phyloP scores from a whole-genome alignment of 2,113 vertebrate species.

The Corydoras maculifer region DNA sequence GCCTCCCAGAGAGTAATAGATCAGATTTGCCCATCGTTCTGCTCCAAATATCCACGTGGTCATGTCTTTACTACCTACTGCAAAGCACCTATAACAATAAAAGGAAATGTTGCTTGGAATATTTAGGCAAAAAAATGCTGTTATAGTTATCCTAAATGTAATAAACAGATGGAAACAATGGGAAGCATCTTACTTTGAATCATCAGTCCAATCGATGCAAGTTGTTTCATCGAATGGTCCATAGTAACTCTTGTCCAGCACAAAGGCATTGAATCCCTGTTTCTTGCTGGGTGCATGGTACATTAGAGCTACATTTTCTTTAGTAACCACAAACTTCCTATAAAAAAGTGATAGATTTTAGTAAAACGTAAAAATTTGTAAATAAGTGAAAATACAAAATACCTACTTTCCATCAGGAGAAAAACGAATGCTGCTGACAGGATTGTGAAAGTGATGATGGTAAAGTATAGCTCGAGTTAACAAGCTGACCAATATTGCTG shows the following conservation, averaged over 20 bases:
- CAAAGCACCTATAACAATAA: constrained; percentile 76
- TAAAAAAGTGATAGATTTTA: background rate
- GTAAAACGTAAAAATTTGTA: no score
- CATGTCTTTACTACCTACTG: constrained; percentile 92
- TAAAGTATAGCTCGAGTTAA: constrained; percentile 79
- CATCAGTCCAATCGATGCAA: constrained; percentile 93
- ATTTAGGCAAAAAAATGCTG: background rate
- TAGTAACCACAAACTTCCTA: constrained; percentile 89
- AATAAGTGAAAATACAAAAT: background rate
- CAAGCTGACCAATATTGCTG: constrained; percentile 82
- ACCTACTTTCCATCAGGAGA: constrained; percentile 88
- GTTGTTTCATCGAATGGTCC: constrained; percentile 95
- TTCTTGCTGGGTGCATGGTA: constrained; percentile 89
- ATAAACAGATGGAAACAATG: background rate
- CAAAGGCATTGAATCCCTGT: constrained; percentile 87
- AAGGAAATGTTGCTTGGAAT: background rate
- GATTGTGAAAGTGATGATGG: constrained; percentile 85
- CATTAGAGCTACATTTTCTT: constrained; percentile 84
- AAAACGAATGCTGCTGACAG: constrained; percentile 83
- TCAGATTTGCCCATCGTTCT: constrained; percentile 89
- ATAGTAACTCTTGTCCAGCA: constrained; percentile 89
- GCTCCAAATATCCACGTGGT: constrained; percentile 95
- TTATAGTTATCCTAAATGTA: background rate
- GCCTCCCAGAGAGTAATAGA: constrained; percentile 88
- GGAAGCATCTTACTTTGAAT: constrained; percentile 77